Conservation (phyloP, 2,888 invertebrate genomes). For the Odiellus spinosus region DNA sequence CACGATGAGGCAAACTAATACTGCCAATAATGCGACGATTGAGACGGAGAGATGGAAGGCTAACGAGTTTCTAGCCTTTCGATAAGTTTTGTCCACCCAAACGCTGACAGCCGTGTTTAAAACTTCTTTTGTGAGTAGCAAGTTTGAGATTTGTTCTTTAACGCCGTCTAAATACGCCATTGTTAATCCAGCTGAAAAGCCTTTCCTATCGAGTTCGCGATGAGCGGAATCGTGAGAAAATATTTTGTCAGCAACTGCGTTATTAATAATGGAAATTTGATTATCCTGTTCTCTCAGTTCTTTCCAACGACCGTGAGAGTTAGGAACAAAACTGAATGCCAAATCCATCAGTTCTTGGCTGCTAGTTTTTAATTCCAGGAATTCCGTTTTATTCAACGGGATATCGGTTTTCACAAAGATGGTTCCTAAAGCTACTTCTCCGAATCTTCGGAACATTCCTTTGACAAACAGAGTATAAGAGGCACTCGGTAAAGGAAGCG, state of each 20-base stretch:
- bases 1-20: conserved; percentile 16
- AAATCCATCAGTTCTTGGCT: conserved; percentile 19
- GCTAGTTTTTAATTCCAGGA: conserved; percentile 15
- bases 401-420: conserved; percentile 18
- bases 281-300: conserved; percentile 18
- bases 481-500: conserved; percentile 14
- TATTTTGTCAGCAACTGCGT: conserved; percentile 13
- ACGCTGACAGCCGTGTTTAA: conserved; percentile 13
- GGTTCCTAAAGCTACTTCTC: conserved; percentile 18
- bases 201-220: background rate
- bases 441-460: conserved; percentile 19
- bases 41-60: conserved; percentile 17
- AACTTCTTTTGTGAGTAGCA: conserved; percentile 18
- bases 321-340: conserved; percentile 18
- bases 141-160: conserved; percentile 17
- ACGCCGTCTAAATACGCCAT: conserved; percentile 17
- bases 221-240: background rate
- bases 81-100: conserved; percentile 12
- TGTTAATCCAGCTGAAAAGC: conserved; percentile 6
- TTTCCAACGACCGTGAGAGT: conserved; percentile 15
- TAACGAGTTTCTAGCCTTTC: conserved; percentile 13
- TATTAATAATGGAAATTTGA: conserved; percentile 10
- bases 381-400: conserved; percentile 16
- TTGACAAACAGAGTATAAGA: conserved; percentile 18
- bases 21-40: conserved; percentile 16